These are phyloP conservation scores for Myotis findleyi DNA, from an alignment of 2,797 vertebrate species.

Conservation along the genomic window DNA sequence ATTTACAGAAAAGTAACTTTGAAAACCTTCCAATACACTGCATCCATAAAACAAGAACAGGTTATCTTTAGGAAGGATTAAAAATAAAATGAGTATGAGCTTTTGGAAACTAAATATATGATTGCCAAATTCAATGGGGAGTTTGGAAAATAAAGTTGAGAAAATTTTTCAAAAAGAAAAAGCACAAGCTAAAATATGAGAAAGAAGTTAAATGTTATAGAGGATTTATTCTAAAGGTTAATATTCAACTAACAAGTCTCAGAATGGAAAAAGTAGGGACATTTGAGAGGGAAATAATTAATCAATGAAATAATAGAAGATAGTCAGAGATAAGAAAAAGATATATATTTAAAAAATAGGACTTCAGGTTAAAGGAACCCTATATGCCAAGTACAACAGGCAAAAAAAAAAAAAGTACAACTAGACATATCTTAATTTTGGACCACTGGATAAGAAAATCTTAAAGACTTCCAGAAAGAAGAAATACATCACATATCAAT, in stretches of 20 bases:
- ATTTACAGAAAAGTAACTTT: not conserved
- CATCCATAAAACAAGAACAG: not conserved
- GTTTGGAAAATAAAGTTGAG: constrained; percentile 3
- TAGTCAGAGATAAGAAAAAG: not conserved
- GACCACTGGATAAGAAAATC: not conserved
- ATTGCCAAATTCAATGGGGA: not conserved
- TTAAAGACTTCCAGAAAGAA: not conserved
- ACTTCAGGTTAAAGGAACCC: not conserved
- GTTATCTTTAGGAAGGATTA: not conserved
- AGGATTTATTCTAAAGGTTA: not conserved
- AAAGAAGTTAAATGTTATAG: not conserved
- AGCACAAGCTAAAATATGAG: not conserved
- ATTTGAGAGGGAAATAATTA: not conserved
- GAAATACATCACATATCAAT: not conserved
- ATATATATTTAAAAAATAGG: not conserved
- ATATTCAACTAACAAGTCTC: not conserved
- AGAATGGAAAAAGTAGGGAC: not conserved
- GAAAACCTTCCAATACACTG: not conserved
- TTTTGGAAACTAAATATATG: not conserved
- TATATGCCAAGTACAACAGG: not conserved
- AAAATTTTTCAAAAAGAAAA: constrained; percentile 19
- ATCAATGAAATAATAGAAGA: not conserved
- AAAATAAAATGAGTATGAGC: not conserved
- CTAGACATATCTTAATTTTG: not conserved
- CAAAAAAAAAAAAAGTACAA: not conserved